Base-by-base conservation (phyloP, 2,797 vertebrate genomes). In the Taenioides sp. region DNA sequence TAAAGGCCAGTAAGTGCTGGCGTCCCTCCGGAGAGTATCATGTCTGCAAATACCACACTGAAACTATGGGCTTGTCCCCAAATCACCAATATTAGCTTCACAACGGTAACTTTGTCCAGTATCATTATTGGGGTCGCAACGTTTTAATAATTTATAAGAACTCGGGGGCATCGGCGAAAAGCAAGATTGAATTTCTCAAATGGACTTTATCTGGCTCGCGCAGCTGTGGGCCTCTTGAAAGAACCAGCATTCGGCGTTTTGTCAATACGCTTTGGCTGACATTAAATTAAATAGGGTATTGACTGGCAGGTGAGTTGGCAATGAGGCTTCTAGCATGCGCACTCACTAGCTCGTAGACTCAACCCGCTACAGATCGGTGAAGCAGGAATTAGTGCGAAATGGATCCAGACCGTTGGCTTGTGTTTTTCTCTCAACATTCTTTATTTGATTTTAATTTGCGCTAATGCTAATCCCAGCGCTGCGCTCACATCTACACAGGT, bases 261-360 rank as follows among this genome's bases (percentile, higher is more conserved):
- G 84, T 99, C 97, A 97, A 98, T 97, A 97, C 92, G 28, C 67
- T 89, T 93, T 93, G 69, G 92, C 93, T 65, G 93, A 93, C 93
- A 97, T 97, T 96, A 97, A 96, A 97, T 97, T 96, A 97, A 98
- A 98, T 96, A 94, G 95, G 92, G 96, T 98, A 98, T 98, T 97
- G 97, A 99, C 94, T 94, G 93, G 92, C 85, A 93, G 77, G 93
- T 92, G 94, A 88, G 84, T 82, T 84, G 79, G 93, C 94, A 91
- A 91, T 89, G 79, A 91, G 91, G 92, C 89, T 90, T 89, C 90
- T 81, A 79, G 92, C 94, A 93, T 92, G 93, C 90, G 49, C 81
- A 62, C 87, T 72, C 89, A 69, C 90, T 77, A 65, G 91, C 88
- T 92, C 79, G 77, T 84, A 92, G 85, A 91, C 85, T 94, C 81